phyloP scores from a whole-genome alignment of 2,113 vertebrate genomes.

The Ardeotis arabs region DNA sequence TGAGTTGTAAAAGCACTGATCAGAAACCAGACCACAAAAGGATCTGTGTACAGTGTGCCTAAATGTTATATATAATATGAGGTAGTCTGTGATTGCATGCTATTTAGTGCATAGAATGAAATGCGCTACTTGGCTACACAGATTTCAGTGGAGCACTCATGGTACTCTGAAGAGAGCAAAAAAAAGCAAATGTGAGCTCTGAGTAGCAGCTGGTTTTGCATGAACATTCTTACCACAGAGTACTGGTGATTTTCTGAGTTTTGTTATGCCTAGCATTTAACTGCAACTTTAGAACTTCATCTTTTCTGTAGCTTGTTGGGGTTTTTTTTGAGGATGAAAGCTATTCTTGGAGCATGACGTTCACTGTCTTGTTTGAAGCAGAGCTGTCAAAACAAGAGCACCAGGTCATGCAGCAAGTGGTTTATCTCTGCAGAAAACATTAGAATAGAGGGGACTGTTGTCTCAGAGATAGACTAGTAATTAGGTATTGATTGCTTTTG shows the following conservation, averaged over 20 bases:
- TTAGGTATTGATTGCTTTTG: constrained; percentile 78
- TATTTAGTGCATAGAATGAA: background rate
- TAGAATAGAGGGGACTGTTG: constrained; percentile 53
- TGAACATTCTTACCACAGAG: background rate
- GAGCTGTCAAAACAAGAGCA: constrained; percentile 70
- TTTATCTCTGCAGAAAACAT: constrained; percentile 72
- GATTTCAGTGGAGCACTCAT: background rate
- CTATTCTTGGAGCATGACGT: constrained; percentile 41
- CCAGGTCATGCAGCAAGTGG: constrained; percentile 51
- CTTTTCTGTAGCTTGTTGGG: background rate
- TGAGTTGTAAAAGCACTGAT: background rate
- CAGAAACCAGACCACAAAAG: background rate
- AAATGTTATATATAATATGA: background rate
- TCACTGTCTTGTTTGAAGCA: constrained; percentile 56
- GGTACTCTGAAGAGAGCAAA: background rate
- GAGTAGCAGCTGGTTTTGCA: background rate
- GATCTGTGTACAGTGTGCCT: background rate
- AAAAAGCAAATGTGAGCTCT: background rate
- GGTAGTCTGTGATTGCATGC: background rate
- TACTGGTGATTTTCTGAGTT: background rate
- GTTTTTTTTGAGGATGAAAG: background rate
- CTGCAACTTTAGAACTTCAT: background rate
- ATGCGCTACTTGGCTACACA: background rate
- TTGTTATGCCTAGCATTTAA: background rate
- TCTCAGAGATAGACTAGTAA: constrained; percentile 70